A percentile compares a stretch with the other conserved stretches of the same genome.
These are phyloP conservation scores for Phaethon lepturus DNA, from an alignment of 2,113 vertebrate species.

Conservation along the genomic window DNA sequence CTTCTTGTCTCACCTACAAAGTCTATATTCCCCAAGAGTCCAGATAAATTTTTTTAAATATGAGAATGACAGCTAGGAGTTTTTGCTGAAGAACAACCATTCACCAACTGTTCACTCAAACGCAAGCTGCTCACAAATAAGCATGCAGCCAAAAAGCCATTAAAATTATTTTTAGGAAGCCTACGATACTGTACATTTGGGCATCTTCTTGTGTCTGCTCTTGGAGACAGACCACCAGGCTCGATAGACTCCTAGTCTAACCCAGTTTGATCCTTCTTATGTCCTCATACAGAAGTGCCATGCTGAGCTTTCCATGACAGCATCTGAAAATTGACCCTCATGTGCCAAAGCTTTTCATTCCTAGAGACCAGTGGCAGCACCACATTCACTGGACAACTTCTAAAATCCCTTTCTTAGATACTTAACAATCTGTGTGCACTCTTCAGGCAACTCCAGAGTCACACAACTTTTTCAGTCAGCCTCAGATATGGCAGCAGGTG, in stretches of 20 bases:
- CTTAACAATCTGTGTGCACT: neutral
- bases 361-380: neutral
- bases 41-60: neutral
- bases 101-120: neutral
- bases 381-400: rapidly evolving
- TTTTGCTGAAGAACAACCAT: neutral
- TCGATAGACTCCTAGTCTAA: neutral
- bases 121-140: constrained; percentile 13
- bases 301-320: neutral
- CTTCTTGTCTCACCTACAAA: neutral
- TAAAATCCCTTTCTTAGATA: neutral
- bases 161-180: neutral
- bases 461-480: neutral
- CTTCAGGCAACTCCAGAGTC: neutral
- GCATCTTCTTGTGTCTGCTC: neutral
- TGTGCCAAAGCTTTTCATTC: neutral
- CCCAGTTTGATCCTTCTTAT: neutral
- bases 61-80: neutral
- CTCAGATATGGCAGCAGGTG: neutral
- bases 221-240: neutral
- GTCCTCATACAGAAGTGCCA: neutral
- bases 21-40: neutral
- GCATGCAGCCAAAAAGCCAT: neutral
- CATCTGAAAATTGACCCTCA: neutral
- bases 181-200: neutral